These are phyloP conservation scores for Brienomyrus longianalis DNA, from an alignment of 2,113 vertebrate genomes.

Conservation along the genomic window DNA sequence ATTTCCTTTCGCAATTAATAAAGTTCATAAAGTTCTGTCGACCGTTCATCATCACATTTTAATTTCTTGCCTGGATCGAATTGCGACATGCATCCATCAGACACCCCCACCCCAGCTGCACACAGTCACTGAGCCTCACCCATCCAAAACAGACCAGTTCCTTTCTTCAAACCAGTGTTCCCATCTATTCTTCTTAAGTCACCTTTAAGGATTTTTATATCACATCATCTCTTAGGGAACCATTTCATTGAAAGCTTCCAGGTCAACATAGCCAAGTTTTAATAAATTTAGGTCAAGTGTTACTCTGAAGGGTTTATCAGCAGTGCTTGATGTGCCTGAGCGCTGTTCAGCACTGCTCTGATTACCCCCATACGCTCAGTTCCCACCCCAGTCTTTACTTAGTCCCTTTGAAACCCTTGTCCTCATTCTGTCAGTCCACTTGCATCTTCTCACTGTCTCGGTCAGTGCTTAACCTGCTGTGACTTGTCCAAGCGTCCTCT, in stretches of 20 bases:
- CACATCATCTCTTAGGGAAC: not conserved
- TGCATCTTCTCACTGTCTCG: not conserved
- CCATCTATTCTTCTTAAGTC: not conserved
- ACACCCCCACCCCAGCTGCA: not conserved
- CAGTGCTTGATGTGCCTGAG: not conserved
- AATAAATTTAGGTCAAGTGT: not conserved
- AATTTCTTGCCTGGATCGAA: not conserved
- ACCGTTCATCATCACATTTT: not conserved
- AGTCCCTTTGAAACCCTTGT: not conserved
- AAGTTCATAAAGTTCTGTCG: not conserved
- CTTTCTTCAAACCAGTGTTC: not conserved
- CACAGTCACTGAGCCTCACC: not conserved
- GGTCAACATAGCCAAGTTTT: not conserved
- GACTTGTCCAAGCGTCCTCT: not conserved
- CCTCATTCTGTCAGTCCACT: slow-evolving; percentile 5
- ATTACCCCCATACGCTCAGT: not conserved
- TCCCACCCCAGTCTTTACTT: not conserved
- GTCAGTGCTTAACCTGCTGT: not conserved
- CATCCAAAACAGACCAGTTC: not conserved
- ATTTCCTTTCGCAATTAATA: not conserved
- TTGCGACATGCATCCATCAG: not conserved
- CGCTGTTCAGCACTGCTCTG: not conserved
- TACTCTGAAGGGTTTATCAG: not conserved
- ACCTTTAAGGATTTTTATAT: not conserved
- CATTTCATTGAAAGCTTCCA: not conserved